phyloP scores from a whole-genome alignment of 1,140 invertebrate genomes.

The Scaptomyza pallida region DNA sequence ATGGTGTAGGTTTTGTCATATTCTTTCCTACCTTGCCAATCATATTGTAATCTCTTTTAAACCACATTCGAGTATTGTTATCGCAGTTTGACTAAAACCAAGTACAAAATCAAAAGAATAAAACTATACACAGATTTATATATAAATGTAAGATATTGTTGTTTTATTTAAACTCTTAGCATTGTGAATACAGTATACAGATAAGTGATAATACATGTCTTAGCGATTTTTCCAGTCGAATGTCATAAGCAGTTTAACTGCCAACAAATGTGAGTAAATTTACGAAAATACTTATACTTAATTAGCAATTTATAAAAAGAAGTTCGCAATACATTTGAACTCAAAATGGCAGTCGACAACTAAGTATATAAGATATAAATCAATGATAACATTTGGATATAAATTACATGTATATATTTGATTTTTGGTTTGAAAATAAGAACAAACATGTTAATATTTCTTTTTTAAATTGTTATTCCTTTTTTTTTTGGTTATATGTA shows the following conservation, averaged over 20 bases:
- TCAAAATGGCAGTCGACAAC: slow-evolving; percentile 39
- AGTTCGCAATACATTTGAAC: slow-evolving; percentile 3
- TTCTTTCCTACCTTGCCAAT: slow-evolving; percentile 34
- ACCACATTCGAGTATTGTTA: slow-evolving; percentile 62
- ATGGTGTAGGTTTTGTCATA: slow-evolving; percentile 44
- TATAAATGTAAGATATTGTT: slow-evolving; percentile 53
- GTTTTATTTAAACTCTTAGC: slow-evolving; percentile 67
- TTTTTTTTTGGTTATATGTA: slow-evolving; percentile 47
- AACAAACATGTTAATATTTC: slow-evolving; percentile 31
- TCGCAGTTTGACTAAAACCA: slow-evolving; percentile 34
- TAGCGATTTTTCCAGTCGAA: slow-evolving; percentile 36
- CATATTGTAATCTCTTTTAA: slow-evolving; percentile 56
- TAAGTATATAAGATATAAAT: slow-evolving; percentile 34
- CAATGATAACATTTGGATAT: slow-evolving; percentile 60
- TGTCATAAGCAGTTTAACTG: slow-evolving; percentile 63
- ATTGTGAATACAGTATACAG: slow-evolving; percentile 33
- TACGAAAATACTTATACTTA: slow-evolving; percentile 28
- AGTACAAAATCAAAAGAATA: slow-evolving; percentile 70
- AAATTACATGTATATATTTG: slow-evolving; percentile 44
- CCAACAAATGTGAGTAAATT: too few relatives aligned
- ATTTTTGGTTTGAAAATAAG: slow-evolving; percentile 70
- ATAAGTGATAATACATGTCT: slow-evolving; percentile 61
- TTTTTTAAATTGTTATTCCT: slow-evolving; percentile 5
- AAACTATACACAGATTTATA: slow-evolving; percentile 48
- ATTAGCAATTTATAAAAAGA: slow-evolving; percentile 26